Evolutionary conservation across 2,888 invertebrate species (phyloP), one percentile per base, ranked within the genome.

Genomic region (Callimorpha dominula): DNA sequence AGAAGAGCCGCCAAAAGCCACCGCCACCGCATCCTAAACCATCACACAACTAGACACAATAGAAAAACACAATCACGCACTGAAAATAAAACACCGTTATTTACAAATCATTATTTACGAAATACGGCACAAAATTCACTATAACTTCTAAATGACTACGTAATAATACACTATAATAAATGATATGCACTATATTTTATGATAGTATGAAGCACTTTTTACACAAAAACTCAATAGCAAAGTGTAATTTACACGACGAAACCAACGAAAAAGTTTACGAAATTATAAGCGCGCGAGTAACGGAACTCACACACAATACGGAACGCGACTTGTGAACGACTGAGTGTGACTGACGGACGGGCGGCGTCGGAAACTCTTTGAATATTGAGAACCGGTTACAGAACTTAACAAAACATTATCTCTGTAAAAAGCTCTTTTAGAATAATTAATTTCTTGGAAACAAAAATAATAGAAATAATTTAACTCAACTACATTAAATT

Each of bases 1-100:
- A 93, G 85, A 87, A 93, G 82, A 84, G 82, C 77, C 82, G 90
- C 71, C 80, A 84, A 80, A 79, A 83, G 78, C 90, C 92, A 87
- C 83, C 85, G 83, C 87, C 89, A 92, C 85, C 85, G 84, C 92
- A 91, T 91, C 91, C 91, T 93, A 86, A 87, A 89, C 85, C 91
- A 91, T 91, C 85, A 89, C 88, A 89, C 83, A 67, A 68, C 68
- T 74, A 73, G 69, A n/a, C n/a, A 75, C 75, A 76, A 74, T 71
- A 82, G 88, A 83, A 85, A 81, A 81, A 78, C 80, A 83, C 72
- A 77, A 87, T 72, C 82, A 83, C 79, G 68, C 76, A 75, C 65
- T 66, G 64, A 75, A 75, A 75, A 65, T 72, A 84, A 76, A 68
- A 75, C 75, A 77, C 83, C 57, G 79, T 77, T 75, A 72, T 70